phyloP scores from a whole-genome alignment of 2,797 vertebrate genomes.

The Remorina albescens region DNA sequence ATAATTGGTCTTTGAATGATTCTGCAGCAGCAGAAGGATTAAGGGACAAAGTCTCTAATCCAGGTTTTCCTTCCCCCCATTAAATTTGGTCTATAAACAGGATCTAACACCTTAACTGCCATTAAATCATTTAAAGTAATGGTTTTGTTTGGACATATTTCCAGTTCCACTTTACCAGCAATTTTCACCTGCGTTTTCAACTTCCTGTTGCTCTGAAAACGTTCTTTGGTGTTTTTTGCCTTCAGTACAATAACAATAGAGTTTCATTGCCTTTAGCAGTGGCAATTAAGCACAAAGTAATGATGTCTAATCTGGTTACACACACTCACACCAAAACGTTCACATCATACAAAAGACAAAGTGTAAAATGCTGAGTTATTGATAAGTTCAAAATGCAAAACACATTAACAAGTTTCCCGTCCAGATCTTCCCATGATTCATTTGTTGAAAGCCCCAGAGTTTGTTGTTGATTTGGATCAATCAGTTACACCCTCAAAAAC shows the following conservation, averaged over 20 bases:
- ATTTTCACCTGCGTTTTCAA: slow-evolving; percentile 3
- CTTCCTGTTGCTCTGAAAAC: background rate
- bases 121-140: slow-evolving; percentile 39
- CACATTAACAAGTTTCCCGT: too few species aligned
- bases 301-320: background rate
- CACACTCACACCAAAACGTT: too few species aligned
- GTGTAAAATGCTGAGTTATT: too few species aligned
- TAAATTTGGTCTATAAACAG: slow-evolving; percentile 34
- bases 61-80: slow-evolving; percentile 18
- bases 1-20: background rate
- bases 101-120: slow-evolving; percentile 18
- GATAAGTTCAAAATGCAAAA: too few species aligned
- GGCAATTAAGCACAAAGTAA: background rate
- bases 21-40: slow-evolving; percentile 24
- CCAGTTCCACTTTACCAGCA: background rate
- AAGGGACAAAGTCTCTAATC: slow-evolving; percentile 11
- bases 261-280: background rate
- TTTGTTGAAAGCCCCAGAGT: too few species aligned
- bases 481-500: too few species aligned
- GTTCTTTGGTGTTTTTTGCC: too few species aligned
- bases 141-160: slow-evolving; percentile 7
- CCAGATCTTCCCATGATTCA: too few species aligned
- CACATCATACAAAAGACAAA: background rate
- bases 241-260: background rate
- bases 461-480: too few species aligned